phyloP scores from a whole-genome alignment of 2,888 invertebrate species.

The Argyresthia albistria region DNA sequence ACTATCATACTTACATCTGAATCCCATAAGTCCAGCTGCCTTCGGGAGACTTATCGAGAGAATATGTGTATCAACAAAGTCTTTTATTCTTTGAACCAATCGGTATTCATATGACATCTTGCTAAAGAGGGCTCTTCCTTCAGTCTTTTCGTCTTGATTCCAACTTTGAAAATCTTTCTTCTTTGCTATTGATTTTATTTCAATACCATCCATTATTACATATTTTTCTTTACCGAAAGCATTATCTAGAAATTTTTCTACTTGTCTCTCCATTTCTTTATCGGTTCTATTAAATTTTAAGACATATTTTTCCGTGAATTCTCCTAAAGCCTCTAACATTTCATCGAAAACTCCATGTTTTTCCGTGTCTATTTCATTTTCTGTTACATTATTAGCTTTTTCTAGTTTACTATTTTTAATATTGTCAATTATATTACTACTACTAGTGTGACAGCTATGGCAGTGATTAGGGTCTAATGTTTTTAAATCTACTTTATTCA shows the following conservation, averaged over 20 bases:
- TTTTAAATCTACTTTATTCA: conserved; percentile 36
- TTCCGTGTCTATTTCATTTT: conserved; percentile 15
- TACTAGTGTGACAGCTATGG: conserved; percentile 59
- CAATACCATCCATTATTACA: conserved; percentile 73
- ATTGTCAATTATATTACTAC: conserved; percentile 23
- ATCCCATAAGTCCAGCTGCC: conserved; percentile 75
- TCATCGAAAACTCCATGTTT: conserved; percentile 26
- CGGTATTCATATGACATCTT: conserved; percentile 64
- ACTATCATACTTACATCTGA: conserved; percentile 66
- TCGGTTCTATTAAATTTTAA: conserved; percentile 32
- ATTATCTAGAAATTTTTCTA: conserved; percentile 72
- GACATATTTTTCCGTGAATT: conserved; percentile 35
- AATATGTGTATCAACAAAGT: conserved; percentile 73
- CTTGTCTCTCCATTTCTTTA: conserved; percentile 51
- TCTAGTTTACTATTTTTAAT: conserved; percentile 17
- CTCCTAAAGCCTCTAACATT: conserved; percentile 36
- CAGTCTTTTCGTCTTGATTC: conserved; percentile 12
- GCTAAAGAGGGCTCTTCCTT: conserved; percentile 49
- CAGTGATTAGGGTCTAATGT: conserved; percentile 51
- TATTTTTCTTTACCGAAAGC: conserved; percentile 67
- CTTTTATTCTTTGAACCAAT: conserved; percentile 70
- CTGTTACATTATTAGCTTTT: conserved; percentile 11
- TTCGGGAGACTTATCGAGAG: conserved; percentile 78
- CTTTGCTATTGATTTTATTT: conserved; percentile 43
- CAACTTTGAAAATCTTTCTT: conserved; percentile 15